Evolutionary conservation across 2,797 vertebrate genomes (phyloP), one percentile per base, ranked within the genome.

Genomic region (Hydrocynus forskahlii): DNA sequence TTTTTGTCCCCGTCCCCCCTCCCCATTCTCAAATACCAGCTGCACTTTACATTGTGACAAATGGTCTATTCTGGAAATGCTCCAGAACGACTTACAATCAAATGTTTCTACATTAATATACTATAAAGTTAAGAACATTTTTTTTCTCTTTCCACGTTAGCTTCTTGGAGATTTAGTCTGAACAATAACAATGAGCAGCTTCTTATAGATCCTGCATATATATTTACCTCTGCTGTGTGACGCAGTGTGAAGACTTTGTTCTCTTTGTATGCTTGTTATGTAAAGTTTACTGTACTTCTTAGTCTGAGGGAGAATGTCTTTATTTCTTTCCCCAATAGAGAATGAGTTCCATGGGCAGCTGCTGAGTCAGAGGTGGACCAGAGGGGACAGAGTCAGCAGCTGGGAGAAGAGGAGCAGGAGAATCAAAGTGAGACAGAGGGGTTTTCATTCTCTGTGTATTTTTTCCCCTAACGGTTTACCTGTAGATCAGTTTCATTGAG

Each of bases 291-390:
- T 73, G 69, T 21, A 25, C 9, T 21, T 63, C 50, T 63, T 2
- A 52, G 35, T 29, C 16, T 73, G 55, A 66, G 5, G 21, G 16
- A 54, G 38, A 66, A 4, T 81, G 52, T 17, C 50, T 63, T 78
- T 64, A 50, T 54, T 38, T 14, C 12, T 25, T 45, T n/a, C n/a
- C 63, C 60, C 48, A 62, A 85, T 85, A 97, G 96, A 96, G 92
- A 95, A 97, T 97, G 96, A 97, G 86, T 96, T 95, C 92, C 94
- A 92, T 89, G 95, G 94, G 54, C 93, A 96, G 91, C 95, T 94
- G 93, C 91, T 97, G 93, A 98, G 86, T 55, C 95, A 95, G 89
- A 92, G 89, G 95, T 95, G 95, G 95, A 96, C 94, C 55, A 89
- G 91, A 1, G 93, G 92, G 88, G 94, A 96, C 87, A 92, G 93